Evolutionary conservation across 2,888 invertebrate species (phyloP), one percentile per base, ranked within the genome.

Genomic region (Athalia cordata): DNA sequence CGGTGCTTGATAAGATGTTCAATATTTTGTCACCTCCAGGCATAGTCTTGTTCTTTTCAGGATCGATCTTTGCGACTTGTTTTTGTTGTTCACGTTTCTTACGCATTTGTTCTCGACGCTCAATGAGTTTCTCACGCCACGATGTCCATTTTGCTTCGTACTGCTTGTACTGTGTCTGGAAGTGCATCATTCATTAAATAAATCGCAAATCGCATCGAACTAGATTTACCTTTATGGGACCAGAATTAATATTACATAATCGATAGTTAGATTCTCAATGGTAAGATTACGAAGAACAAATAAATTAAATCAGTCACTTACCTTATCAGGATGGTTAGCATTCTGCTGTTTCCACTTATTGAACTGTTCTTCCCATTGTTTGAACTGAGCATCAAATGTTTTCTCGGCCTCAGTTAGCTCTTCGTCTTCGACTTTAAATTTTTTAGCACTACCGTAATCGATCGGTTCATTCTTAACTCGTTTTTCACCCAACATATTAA

Each of bases 331-430:
- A 91, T 98, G 97, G 89, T 96, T 96, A 55, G 94, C 95, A 91
- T 98, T 98, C 86, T 97, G 96, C 81, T 94, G 93, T 88, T 96
- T 96, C 98, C 98, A 98, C 84, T 95, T 95, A 85, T 95, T 94
- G 89, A 97, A 98, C 89, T 98, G 96, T 83, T 95, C 93, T 90
- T 97, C 97, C 98, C 98, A 98, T 86, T 96, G 95, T 85, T 94
- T 93, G 88, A 98, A 98, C 89, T 98, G 96, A 80, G 95, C 94
- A 87, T 97, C 96, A 91, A 98, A 98, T 79, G 95, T 94, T 88
- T 94, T 94, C 90, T 97, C 97, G 84, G 96, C 96, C 83, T 93
- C 93, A 0, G 92, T 91, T 61, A 92, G 83, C 76, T 91, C 88
- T 72, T 89, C 89, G 74, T 88, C 88, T 81, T 89, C 89, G 55